A percentile compares a stretch with the other conserved stretches of the same genome.
Conservation (phyloP, 2,888 invertebrate species). For the Antheraea assamensis region DNA sequence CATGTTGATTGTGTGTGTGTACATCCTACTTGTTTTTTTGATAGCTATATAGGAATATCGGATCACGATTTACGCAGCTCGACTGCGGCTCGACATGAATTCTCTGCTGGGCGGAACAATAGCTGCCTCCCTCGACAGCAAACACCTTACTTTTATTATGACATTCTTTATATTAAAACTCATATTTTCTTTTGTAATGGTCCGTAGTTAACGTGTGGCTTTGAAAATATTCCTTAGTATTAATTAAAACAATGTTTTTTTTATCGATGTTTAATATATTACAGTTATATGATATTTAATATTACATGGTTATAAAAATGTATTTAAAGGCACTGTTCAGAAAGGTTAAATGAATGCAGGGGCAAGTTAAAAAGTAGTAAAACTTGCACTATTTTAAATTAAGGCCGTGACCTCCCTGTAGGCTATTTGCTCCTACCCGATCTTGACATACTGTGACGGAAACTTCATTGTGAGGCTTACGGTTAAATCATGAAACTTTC, state of each 20-base stretch:
- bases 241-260: background rate
- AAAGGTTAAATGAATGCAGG: conserved; percentile 30
- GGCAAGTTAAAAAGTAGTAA: conserved; percentile 46
- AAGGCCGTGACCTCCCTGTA: conserved; percentile 72
- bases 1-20: conserved; percentile 62
- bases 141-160: conserved; percentile 58
- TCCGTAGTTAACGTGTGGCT: conserved; percentile 40
- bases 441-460: conserved; percentile 68
- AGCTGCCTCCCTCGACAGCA: conserved; percentile 38
- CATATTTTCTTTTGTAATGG: conserved; percentile 45
- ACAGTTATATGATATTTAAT: background rate
- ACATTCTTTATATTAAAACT: conserved; percentile 54
- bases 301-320: no score
- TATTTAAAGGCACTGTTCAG: background rate
- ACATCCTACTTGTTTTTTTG: conserved; percentile 59
- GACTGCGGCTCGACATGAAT: conserved; percentile 32
- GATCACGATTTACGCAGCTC: conserved; percentile 40
- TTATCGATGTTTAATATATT: background rate
- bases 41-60: conserved; percentile 47
- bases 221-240: conserved; percentile 16
- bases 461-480: conserved; percentile 75
- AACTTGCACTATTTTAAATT: conserved; percentile 56
- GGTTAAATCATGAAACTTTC: conserved; percentile 65
- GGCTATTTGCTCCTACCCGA: conserved; percentile 70
- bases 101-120: conserved; percentile 46